Evolutionary conservation across 2,797 vertebrate genomes (phyloP), one percentile per base, ranked within the genome.

Genomic region (Lagodon rhomboides): DNA sequence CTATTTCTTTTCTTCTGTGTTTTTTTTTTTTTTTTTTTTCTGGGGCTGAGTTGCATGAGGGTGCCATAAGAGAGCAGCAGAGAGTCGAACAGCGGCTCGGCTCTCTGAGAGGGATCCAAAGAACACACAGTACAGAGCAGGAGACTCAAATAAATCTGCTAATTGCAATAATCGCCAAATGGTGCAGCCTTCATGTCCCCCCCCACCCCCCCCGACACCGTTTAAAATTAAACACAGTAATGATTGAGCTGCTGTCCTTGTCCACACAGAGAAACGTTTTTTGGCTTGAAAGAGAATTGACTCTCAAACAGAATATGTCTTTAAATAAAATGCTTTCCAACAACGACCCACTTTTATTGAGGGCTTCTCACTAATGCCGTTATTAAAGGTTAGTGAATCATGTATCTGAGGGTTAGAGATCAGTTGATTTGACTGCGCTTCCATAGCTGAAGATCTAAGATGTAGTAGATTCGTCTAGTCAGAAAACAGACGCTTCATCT

Each of bases 41-140:
- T 44, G 54, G 17, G n/a, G 20, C 61, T 84, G 80, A 86, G 60
- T 85, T 84, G 73, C 92, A 78, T 69, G 20, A 56, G 66, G 49
- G 60, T 56, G 85, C 92, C 93, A 90, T 90, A 61, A 93, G 93
- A 91, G 93, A 86, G 92, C 89, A 92, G 93, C 92, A 94, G 89
- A 93, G 92, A 93, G 93, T 91, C 92, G 82, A 85, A 85, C 75
- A 87, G 82, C 79, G 84, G 65, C 69, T 73, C 67, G 18, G 50
- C 68, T 58, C 63, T 72, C 51, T 67, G 53, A 78, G 71, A 83
- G 56, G 47, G 55, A 59, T 72, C 61, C 71, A 75, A 60, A 72
- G 66, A 91, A 68, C 73, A 89, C 58, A 76, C 50, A 85, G 76
- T 51, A 75, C 73, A 87, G 76, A 87, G 58, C 69, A 27, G 77